These are phyloP conservation scores for Camponotus pennsylvanicus DNA, from an alignment of 1,140 invertebrate species.

Conservation along the genomic window DNA sequence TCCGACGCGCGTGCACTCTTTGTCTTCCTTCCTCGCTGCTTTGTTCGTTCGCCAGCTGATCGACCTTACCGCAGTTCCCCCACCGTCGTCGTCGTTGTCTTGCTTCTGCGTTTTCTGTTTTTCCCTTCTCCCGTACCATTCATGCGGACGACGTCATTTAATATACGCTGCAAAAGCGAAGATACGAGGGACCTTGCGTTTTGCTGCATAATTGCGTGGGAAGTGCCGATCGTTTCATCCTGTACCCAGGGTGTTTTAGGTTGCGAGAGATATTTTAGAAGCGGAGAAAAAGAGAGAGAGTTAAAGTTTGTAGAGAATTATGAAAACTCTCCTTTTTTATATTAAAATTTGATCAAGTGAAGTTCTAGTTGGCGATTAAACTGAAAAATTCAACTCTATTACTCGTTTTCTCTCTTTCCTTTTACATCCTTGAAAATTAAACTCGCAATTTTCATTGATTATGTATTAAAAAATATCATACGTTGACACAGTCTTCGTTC, in stretches of 20 bases:
- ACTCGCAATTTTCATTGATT: background rate
- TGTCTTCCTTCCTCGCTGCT: constrained; percentile 41
- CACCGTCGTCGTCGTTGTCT: constrained; percentile 13
- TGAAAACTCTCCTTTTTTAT: background rate
- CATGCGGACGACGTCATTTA: constrained; percentile 1
- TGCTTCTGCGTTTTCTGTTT: constrained; percentile 28
- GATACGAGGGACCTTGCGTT: constrained; percentile 20
- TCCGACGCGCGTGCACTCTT: constrained; percentile 43
- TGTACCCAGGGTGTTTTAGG: background rate
- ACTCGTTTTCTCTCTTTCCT: too few relatives aligned
- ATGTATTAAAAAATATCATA: background rate
- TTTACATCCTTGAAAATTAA: background rate
- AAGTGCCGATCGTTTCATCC: constrained; percentile 15
- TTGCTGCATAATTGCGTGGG: constrained; percentile 37
- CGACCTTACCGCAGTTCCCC: constrained; percentile 68
- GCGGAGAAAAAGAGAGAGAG: background rate
- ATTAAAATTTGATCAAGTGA: background rate
- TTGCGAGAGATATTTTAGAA: background rate
- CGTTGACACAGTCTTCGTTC: background rate
- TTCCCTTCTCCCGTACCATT: constrained; percentile 27
- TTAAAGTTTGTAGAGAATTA: background rate
- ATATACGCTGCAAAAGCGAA: constrained; percentile 24
- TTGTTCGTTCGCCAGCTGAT: constrained; percentile 72
- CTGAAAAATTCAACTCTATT: background rate
- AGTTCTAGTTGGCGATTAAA: background rate